Evolutionary conservation across 2,797 vertebrate genomes (phyloP), one percentile per base, ranked within the genome.

Genomic region (Sebastes itinus): DNA sequence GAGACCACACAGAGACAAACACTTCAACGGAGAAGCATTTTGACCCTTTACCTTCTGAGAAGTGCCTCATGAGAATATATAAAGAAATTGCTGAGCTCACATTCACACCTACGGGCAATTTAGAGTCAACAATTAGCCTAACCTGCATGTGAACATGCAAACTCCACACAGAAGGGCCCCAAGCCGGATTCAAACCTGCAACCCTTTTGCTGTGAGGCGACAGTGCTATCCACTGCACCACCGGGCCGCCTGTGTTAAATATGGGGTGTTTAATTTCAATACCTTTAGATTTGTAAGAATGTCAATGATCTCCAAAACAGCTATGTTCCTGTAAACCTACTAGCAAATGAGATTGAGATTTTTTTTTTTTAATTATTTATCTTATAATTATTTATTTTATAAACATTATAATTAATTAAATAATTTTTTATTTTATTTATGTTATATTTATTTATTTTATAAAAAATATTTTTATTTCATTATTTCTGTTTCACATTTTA

Each of bases 1-100:
- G 7, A 68, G 3, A 69, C 9, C 78, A 81, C 72, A 75, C 11
- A 38, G 7, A 68, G 2, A 52, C 66, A 28, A 60, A 82, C 56
- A 58, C 55, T 59, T 30, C 22, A 72, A 33, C 38, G 42, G 2
- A n/a, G 8, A 46, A 11, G n/a, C 42, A 42, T 3, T 55, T 4
- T 9, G 2, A 52, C 32, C 14, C 13, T 62, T 58, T 27, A 58
- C 56, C 2, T 27, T 58, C 7, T 58, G 13, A 58, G 54, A 13
- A 58, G 13, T 18, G 35, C 22, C 22, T 38, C n/a, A 30, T 46
- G 22, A 8, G 11, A 25, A 42, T 14, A 46, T 38, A 33, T 58
- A 35, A 56, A 72, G 8, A 72, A 20, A 52, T 38, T 33, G 10
- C 18, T 46, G 11, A 56, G 6, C n/a, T 42, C 38, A 42, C 38